Conservation (phyloP, 2,888 invertebrate species). For the Boloria euphrosyne region DNA sequence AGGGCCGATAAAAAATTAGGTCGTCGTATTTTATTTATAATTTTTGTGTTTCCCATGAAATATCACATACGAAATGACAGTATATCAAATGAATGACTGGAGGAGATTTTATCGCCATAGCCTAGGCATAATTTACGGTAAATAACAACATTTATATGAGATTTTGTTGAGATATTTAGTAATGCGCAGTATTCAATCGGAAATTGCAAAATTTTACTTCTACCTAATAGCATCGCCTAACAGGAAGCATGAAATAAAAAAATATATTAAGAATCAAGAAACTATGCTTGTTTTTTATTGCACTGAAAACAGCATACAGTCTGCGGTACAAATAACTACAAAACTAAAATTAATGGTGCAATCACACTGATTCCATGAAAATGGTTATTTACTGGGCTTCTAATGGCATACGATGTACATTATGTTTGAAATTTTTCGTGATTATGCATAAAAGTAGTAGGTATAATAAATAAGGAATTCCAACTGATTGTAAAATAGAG, state of each 20-base stretch:
- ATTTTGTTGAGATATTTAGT: too few relatives aligned
- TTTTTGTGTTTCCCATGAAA: too few relatives aligned
- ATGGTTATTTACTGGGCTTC: too few relatives aligned
- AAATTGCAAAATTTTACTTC: neutral
- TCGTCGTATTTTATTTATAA: neutral
- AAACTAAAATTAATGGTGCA: neutral
- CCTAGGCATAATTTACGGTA: too few relatives aligned
- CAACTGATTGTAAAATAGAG: slow-evolving; percentile 14
- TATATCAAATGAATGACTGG: too few relatives aligned
- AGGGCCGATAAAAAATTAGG: slow-evolving; percentile 2
- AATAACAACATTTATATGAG: too few relatives aligned
- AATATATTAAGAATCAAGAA: slow-evolving; percentile 3
- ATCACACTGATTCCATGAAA: neutral
- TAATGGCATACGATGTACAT: too few relatives aligned
- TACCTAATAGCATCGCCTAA: neutral
- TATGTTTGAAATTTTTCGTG: neutral
- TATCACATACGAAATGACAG: too few relatives aligned
- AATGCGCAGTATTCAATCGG: neutral
- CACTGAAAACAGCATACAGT: neutral
- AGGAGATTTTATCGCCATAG: too few relatives aligned
- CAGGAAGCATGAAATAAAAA: neutral
- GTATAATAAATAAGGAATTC: neutral
- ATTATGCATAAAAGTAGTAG: neutral
- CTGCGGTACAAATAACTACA: slow-evolving; percentile 1
- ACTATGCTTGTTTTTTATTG: slow-evolving; percentile 1